These are phyloP conservation scores for Whitmania pigra DNA, from an alignment of 1,140 invertebrate species.

Conservation along the genomic window DNA sequence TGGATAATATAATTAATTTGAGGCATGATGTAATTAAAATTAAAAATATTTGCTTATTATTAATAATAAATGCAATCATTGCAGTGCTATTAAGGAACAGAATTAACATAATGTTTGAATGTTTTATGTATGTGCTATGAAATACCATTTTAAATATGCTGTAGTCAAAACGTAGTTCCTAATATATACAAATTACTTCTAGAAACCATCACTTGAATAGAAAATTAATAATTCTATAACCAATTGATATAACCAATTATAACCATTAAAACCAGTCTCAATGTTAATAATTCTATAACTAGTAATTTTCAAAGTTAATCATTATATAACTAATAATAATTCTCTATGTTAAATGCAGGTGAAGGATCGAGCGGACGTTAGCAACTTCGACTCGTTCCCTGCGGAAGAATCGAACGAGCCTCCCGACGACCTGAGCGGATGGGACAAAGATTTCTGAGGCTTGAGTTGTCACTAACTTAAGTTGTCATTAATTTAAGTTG, in stretches of 20 bases:
- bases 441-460: conserved; percentile 41
- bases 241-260: no score
- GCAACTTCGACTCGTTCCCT: conserved; percentile 44
- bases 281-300: no score
- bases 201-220: background rate
- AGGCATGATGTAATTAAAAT: background rate
- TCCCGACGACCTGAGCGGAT: conserved; percentile 41
- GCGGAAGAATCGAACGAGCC: conserved; percentile 39
- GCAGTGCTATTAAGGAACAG: no score
- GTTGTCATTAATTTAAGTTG: no score
- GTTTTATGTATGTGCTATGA: background rate
- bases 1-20: background rate
- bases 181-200: background rate
- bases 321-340: background rate
- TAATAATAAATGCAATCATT: background rate
- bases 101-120: background rate
- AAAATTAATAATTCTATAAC: background rate
- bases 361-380: conserved; percentile 35
- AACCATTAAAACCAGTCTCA: no score
- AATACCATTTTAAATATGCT: background rate
- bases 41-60: background rate
- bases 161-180: background rate
- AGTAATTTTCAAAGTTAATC: background rate
- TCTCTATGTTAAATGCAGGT: conserved; percentile 29
- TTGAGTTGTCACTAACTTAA: no score